A percentile compares a stretch with the other conserved stretches of the same genome.
phyloP scores from a whole-genome alignment of 2,888 invertebrate species.

The Diaprepes abbreviatus region DNA sequence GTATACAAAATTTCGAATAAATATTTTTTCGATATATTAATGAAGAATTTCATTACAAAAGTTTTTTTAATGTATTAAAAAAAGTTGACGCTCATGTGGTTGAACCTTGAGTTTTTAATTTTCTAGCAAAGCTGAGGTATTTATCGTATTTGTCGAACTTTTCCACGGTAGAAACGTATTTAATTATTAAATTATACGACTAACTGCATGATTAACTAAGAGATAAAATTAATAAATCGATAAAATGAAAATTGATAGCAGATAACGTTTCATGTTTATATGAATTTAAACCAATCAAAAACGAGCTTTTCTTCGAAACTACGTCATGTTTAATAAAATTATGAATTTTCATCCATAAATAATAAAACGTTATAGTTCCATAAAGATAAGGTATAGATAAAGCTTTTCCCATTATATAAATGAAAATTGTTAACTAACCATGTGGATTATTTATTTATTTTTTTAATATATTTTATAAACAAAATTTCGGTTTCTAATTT shows the following conservation, averaged over 20 bases:
- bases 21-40: no score
- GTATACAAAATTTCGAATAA: no score
- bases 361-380: slow-evolving; percentile 27
- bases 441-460: not conserved
- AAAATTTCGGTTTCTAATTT: no score
- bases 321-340: slow-evolving; percentile 26
- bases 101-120: not conserved
- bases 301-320: slow-evolving; percentile 40
- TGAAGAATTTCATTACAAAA: no score
- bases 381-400: slow-evolving; percentile 32
- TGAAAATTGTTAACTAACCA: slow-evolving; percentile 20
- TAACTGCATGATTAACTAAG: slow-evolving; percentile 44
- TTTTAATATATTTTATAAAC: not conserved
- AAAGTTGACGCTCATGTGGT: no score
- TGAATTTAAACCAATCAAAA: slow-evolving; percentile 52
- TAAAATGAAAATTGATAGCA: slow-evolving; percentile 60
- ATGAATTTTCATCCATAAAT: slow-evolving; percentile 36
- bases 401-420: slow-evolving; percentile 2
- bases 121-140: not conserved
- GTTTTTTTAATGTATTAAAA: no score
- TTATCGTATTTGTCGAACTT: slow-evolving; percentile 19
- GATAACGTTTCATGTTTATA: slow-evolving; percentile 53
- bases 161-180: slow-evolving; percentile 25
- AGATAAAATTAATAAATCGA: slow-evolving; percentile 63
- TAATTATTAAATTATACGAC: slow-evolving; percentile 41